Percentiles rank a stretch among this genome's conserved stretches.
Evolutionary conservation across 2,113 vertebrate genomes (phyloP).

Genomic region (Prunella himalayana): DNA sequence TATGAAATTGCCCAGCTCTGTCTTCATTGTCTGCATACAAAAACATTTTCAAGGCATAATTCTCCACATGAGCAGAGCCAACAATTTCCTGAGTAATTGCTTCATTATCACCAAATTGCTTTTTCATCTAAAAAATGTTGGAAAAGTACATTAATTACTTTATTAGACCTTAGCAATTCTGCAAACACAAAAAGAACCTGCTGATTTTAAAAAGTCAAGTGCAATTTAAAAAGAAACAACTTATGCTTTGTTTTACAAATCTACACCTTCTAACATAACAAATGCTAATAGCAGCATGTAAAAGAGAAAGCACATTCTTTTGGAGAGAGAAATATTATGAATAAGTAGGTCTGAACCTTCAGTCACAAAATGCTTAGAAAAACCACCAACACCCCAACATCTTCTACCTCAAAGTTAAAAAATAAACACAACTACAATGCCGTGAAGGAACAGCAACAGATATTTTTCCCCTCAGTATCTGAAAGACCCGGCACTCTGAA

Average conservation of each 20-base stretch:
- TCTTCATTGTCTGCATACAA: conserved; percentile 97
- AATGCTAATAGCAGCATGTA: neutral
- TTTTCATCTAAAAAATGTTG: conserved; percentile 88
- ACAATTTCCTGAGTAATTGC: conserved; percentile 95
- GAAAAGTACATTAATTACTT: neutral
- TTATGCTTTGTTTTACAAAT: neutral
- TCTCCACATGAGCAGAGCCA: conserved; percentile 94
- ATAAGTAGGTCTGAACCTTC: neutral
- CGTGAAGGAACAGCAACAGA: neutral
- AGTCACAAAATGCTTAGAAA: neutral
- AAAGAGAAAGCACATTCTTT: neutral
- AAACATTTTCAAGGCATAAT: conserved; percentile 98
- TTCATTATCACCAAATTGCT: conserved; percentile 89
- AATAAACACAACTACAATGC: neutral
- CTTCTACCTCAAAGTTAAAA: neutral
- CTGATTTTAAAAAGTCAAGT: neutral
- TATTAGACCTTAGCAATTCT: neutral
- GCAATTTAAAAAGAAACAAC: neutral
- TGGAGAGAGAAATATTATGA: neutral
- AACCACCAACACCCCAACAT: neutral
- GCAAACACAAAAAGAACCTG: neutral
- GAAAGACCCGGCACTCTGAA: neutral
- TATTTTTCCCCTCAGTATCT: neutral
- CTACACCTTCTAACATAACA: neutral
- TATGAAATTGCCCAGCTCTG: conserved; percentile 89